phyloP scores from a whole-genome alignment of 2,113 vertebrate species.

The Thamnophis sirtalis region DNA sequence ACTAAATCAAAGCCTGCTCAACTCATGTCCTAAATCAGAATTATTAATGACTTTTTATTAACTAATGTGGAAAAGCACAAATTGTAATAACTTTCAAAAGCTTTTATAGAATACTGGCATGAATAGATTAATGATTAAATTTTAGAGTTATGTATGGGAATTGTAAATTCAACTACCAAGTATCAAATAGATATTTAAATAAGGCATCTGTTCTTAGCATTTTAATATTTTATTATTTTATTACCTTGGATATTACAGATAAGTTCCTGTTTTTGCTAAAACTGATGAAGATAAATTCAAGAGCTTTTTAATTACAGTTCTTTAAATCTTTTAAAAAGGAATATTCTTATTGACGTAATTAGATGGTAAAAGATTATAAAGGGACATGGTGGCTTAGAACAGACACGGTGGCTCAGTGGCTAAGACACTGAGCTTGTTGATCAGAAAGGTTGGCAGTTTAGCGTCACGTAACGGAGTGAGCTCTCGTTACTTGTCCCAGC shows the following conservation, averaged over 20 bases:
- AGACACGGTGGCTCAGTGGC: too few species aligned
- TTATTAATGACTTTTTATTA: not conserved
- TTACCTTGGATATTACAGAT: not conserved
- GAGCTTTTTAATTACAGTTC: not conserved
- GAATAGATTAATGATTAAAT: not conserved
- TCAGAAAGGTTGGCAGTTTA: too few species aligned
- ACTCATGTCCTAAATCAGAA: not conserved
- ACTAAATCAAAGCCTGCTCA: not conserved
- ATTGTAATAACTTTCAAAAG: not conserved
- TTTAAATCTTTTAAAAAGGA: not conserved
- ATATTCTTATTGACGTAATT: not conserved
- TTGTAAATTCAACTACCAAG: not conserved
- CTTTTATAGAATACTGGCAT: not conserved
- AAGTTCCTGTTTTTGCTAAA: not conserved
- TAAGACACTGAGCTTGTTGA: too few species aligned
- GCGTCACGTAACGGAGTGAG: too few species aligned
- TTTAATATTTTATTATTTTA: not conserved
- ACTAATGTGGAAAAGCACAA: not conserved
- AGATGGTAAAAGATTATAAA: not conserved
- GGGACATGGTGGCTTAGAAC: too few species aligned
- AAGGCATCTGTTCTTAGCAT: not conserved
- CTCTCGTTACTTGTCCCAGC: too few species aligned
- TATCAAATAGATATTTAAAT: not conserved
- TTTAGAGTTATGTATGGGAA: not conserved
- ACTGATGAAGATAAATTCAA: not conserved